Percentiles rank a stretch among this genome's conserved stretches.
These are phyloP conservation scores for Phortica variegata DNA, from an alignment of 1,140 invertebrate genomes.

Conservation along the genomic window DNA sequence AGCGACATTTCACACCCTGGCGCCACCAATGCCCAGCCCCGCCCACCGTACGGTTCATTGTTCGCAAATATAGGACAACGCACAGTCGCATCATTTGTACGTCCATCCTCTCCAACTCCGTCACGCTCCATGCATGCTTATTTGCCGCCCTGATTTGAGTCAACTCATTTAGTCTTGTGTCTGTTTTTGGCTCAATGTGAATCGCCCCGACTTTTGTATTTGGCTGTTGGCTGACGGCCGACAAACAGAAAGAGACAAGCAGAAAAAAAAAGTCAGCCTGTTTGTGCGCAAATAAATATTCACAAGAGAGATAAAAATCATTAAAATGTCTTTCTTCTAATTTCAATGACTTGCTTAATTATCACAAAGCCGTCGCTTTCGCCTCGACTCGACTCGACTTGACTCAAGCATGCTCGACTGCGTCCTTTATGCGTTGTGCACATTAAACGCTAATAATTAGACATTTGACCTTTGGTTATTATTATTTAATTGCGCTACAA, in stretches of 20 bases:
- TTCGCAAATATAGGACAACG: too few species aligned
- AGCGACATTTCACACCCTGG: too few species aligned
- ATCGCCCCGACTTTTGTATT: too few species aligned
- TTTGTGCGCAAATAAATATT: slow-evolving; percentile 2
- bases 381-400: neutral
- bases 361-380: slow-evolving; percentile 29
- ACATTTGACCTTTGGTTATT: slow-evolving; percentile 43
- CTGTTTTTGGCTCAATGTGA: slow-evolving; percentile 9
- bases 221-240: too few species aligned
- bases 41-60: too few species aligned
- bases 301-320: slow-evolving; percentile 42
- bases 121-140: slow-evolving; percentile 3
- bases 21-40: too few species aligned
- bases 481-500: slow-evolving; percentile 43
- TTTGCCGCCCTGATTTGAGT: neutral
- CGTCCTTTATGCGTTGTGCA: slow-evolving; percentile 20
- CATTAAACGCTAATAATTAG: slow-evolving; percentile 52
- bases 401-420: slow-evolving; percentile 9
- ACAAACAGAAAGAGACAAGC: slow-evolving; percentile 38
- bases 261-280: neutral
- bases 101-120: too few species aligned
- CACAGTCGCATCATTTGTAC: too few species aligned
- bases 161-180: neutral
- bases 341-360: slow-evolving; percentile 55
- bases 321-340: slow-evolving; percentile 53